Evolutionary conservation across 1,140 invertebrate species (phyloP).

Genomic region (Nephotettix cincticeps): DNA sequence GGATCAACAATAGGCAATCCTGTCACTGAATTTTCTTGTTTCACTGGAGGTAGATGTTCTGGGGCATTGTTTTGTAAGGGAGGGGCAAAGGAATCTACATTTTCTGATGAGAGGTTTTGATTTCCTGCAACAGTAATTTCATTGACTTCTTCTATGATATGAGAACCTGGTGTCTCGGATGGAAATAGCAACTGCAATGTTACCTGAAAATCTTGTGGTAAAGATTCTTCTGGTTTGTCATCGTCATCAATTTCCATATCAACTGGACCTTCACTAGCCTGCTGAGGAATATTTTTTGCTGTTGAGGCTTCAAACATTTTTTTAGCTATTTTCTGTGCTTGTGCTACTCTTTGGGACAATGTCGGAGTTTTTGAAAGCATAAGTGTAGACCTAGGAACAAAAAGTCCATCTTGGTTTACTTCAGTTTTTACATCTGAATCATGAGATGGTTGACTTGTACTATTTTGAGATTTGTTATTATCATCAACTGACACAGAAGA

Average conservation of each 20-base stretch:
- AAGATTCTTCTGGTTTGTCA: conserved; percentile 34
- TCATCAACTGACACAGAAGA: too few species aligned
- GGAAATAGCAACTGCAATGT: conserved; percentile 72
- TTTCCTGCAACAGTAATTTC: background rate
- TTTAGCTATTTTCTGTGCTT: conserved; percentile 48
- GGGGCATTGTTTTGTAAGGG: too few species aligned
- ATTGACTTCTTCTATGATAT: background rate
- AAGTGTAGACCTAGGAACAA: background rate
- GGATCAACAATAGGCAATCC: too few species aligned
- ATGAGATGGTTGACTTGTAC: background rate
- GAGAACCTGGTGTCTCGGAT: conserved; percentile 34
- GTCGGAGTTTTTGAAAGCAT: conserved; percentile 34
- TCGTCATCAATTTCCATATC: conserved; percentile 55
- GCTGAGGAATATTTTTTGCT: conserved; percentile 23
- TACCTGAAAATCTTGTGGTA: conserved; percentile 66
- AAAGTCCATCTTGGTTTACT: too few species aligned
- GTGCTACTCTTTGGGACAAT: conserved; percentile 49
- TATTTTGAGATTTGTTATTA: background rate
- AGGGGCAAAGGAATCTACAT: too few species aligned
- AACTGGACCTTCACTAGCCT: conserved; percentile 42
- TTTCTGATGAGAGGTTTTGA: too few species aligned
- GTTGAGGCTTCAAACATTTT: conserved; percentile 29
- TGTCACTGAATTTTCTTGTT: too few species aligned
- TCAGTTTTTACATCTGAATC: background rate
- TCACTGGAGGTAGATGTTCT: too few species aligned